Conservation (phyloP, 2,797 vertebrate genomes). For the Arctocebus calabarensis region DNA sequence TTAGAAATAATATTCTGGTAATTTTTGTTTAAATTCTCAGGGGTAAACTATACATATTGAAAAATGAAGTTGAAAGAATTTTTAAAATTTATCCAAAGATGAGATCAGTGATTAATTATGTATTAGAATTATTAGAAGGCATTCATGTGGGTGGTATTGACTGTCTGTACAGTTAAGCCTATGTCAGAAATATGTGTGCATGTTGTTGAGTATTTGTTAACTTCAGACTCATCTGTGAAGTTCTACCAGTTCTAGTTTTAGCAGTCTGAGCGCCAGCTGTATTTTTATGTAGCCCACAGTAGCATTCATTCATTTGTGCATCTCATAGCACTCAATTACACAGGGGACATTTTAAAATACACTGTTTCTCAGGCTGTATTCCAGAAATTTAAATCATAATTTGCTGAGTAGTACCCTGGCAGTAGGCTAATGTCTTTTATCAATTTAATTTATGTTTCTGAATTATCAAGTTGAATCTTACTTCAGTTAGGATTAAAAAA, state of each 20-base stretch:
- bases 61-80: constrained; percentile 17
- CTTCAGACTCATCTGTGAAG: background rate
- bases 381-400: constrained; percentile 40
- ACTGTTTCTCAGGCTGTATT: background rate
- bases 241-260: background rate
- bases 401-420: background rate
- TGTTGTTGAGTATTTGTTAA: background rate
- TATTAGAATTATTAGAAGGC: background rate
- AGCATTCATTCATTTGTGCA: background rate
- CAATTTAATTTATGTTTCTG: background rate
- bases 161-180: background rate
- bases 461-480: constrained; percentile 13
- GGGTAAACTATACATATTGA: background rate
- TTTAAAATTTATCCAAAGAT: background rate
- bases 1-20: background rate
- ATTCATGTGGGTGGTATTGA: background rate
- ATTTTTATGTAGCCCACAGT: background rate
- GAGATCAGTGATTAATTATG: background rate
- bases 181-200: background rate
- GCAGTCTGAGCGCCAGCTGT: background rate
- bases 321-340: background rate
- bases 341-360: background rate
- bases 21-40: constrained; percentile 12
- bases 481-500: background rate
- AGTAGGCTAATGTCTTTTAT: background rate